phyloP scores from a whole-genome alignment of 2,888 invertebrate genomes.

The Hedya salicella region DNA sequence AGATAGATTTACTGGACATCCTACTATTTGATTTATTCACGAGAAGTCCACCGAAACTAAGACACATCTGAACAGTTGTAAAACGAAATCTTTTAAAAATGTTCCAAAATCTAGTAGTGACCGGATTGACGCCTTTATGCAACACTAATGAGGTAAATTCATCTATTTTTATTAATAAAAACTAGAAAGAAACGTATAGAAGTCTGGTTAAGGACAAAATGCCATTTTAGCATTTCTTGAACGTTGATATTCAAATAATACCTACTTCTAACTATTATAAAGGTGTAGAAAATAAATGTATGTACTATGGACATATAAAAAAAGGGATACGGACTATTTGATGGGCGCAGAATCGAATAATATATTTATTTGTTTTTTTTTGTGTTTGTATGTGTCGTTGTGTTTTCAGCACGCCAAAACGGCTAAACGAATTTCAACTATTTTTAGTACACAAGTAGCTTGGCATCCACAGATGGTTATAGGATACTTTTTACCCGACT shows the following conservation, averaged over 20 bases:
- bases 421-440: too few relatives aligned
- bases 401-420: too few relatives aligned
- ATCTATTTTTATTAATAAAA: not conserved
- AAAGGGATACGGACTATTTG: too few relatives aligned
- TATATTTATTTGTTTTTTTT: too few relatives aligned
- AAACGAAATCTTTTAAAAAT: constrained; percentile 48
- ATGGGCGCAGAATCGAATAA: too few relatives aligned
- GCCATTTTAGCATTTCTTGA: not conserved
- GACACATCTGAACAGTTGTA: not conserved
- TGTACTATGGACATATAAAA: too few relatives aligned
- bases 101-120: constrained; percentile 62
- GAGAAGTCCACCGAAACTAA: constrained; percentile 22
- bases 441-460: too few relatives aligned
- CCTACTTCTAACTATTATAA: too few relatives aligned
- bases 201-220: not conserved
- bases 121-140: constrained; percentile 58
- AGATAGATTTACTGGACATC: constrained; percentile 21
- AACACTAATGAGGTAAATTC: constrained; percentile 62
- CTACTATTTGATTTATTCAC: constrained; percentile 8
- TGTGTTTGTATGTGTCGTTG: too few relatives aligned
- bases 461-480: too few relatives aligned
- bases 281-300: too few relatives aligned
- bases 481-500: too few relatives aligned
- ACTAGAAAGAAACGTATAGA: not conserved
- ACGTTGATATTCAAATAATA: not conserved